Evolutionary conservation across 2,888 invertebrate species (phyloP).

Genomic region (Lepetodrilus schrolli): DNA sequence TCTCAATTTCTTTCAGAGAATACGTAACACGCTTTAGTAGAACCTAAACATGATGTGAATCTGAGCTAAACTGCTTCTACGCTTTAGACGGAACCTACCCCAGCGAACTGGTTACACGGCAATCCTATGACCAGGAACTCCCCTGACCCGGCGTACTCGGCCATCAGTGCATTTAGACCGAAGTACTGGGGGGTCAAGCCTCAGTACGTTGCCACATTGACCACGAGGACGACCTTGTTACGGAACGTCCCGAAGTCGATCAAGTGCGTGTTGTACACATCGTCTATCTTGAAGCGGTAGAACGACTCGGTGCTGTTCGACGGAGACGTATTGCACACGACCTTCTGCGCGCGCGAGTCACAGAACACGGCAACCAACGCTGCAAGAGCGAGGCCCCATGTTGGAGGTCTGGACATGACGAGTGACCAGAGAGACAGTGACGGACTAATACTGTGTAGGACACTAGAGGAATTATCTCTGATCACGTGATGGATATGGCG

Average conservation of each 20-base stretch:
- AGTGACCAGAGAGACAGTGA: not conserved
- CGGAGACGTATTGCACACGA: constrained; percentile 30
- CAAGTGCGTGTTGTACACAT: constrained; percentile 42
- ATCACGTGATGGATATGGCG: too few relatives aligned
- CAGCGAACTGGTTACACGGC: constrained; percentile 77
- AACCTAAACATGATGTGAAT: too few relatives aligned
- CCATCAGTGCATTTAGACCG: constrained; percentile 77
- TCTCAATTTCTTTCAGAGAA: not conserved
- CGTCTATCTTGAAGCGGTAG: constrained; percentile 44
- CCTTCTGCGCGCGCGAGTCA: not conserved
- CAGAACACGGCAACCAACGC: not conserved
- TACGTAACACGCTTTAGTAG: too few relatives aligned
- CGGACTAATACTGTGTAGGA: not conserved
- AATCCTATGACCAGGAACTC: constrained; percentile 75
- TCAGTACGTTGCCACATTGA: constrained; percentile 78
- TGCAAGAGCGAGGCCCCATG: not conserved
- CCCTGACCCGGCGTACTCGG: constrained; percentile 63
- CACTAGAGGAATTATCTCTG: too few relatives aligned
- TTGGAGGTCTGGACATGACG: not conserved
- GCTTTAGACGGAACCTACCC: too few relatives aligned
- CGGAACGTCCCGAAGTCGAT: constrained; percentile 45
- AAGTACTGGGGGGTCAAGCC: constrained; percentile 76
- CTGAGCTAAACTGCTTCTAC: too few relatives aligned
- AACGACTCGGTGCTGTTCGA: constrained; percentile 33
- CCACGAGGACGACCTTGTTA: constrained; percentile 72